Evolutionary conservation across 2,888 invertebrate species (phyloP), one percentile per base, ranked within the genome.

Genomic region (Camptogramma bilineatum): DNA sequence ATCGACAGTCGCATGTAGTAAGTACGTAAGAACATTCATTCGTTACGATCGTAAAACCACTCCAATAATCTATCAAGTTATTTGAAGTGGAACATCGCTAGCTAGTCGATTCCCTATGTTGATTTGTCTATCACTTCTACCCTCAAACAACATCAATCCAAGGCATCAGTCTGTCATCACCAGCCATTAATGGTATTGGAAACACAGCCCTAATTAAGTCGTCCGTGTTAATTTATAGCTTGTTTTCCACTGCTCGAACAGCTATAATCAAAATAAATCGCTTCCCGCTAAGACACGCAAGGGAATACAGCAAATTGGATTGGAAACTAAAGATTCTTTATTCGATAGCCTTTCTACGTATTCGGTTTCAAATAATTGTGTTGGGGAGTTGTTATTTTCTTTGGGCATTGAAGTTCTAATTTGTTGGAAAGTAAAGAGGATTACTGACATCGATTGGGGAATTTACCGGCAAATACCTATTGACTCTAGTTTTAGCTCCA

Each of bases 261-360:
- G 83, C 85, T 80, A 87, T 91, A 91, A 92, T 91, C 90, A 88
- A 90, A 91, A 92, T 85, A 90, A 91, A 92, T 92, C 87, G 90
- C 77, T 85, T 78, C 80, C 78, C 77, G 73, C 78, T 77, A 82
- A 84, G 85, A 86, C 91, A 91, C 91, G 91, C 91, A 76, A 90
- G 84, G 86, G 86, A 84, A 85, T 87, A 82, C 81, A 80, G 80
- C 83, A 88, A 90, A 89, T 86, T 88, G 85, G 86, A 87, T 87
- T 87, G 82, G 84, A 82, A 85, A 84, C 82, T 78, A 78, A 79
- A 82, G 81, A 82, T 81, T 80, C 77, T 80, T 78, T 78, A 78
- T 74, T 77, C 74, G 81, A 82, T 82, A 79, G 77, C 73, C 68
- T 73, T 75, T 72, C 73, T 72, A 66, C 69, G 66, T 66, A 68